Conservation (phyloP, 2,113 vertebrate genomes). For the Ellobius talpinus region DNA sequence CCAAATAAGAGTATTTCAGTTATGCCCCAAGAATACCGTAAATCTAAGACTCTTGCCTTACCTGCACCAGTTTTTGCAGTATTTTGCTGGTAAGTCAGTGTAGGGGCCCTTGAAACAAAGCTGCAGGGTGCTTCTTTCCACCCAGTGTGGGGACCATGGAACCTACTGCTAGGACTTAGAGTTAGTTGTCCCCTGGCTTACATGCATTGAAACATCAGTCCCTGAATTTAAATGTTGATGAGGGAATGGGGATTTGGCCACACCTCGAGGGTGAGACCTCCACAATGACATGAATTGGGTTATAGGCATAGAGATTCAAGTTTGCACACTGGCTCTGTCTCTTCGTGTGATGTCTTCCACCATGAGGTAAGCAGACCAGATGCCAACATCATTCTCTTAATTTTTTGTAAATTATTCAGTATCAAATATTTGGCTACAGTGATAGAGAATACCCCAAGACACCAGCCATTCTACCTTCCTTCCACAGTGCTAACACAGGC, state of each 20-base stretch:
- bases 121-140: background rate
- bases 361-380: background rate
- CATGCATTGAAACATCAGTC: background rate
- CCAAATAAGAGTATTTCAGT: background rate
- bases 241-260: background rate
- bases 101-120: background rate
- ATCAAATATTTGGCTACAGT: background rate
- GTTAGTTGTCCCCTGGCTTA: background rate
- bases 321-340: background rate
- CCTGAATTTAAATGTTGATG: background rate
- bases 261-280: background rate
- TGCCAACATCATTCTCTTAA: background rate
- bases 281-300: background rate
- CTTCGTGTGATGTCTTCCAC: background rate
- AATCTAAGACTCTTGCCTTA: background rate
- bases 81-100: background rate
- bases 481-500: background rate
- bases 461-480: background rate
- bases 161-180: background rate
- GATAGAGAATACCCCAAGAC: background rate
- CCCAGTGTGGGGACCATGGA: rapidly evolving
- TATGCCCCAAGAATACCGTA: background rate
- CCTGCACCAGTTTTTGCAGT: background rate
- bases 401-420: background rate
- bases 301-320: background rate